These are phyloP conservation scores for Turnix velox DNA, from an alignment of 2,113 vertebrate genomes.

Conservation along the genomic window DNA sequence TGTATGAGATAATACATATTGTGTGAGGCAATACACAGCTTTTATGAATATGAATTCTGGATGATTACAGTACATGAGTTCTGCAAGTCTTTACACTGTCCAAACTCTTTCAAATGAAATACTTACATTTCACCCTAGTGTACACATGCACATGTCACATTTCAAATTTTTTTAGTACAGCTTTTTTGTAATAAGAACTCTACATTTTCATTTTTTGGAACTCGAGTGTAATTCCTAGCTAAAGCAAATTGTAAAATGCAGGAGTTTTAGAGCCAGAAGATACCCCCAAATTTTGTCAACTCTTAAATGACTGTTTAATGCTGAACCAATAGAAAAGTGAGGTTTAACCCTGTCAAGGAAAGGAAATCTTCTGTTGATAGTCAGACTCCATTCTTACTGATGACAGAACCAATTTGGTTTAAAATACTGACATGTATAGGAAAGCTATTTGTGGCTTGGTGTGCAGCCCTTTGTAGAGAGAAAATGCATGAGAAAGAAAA, in stretches of 20 bases:
- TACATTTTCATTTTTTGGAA: neutral
- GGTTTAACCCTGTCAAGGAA: neutral
- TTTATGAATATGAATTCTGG: neutral
- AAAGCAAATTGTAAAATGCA: neutral
- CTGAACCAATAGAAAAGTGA: neutral
- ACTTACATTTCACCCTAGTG: neutral
- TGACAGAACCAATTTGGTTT: neutral
- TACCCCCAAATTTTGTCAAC: neutral
- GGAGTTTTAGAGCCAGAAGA: neutral
- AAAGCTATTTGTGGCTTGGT: neutral
- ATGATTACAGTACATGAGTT: neutral
- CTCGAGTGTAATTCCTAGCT: neutral
- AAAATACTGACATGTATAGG: neutral
- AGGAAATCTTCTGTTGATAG: neutral
- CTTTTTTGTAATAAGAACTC: too few species aligned
- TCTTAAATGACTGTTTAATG: neutral
- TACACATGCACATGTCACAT: neutral
- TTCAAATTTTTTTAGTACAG: too few species aligned
- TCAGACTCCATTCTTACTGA: neutral
- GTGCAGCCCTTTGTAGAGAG: neutral
- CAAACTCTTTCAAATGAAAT: neutral
- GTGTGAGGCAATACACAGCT: neutral
- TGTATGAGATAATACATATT: neutral
- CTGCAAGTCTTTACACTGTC: neutral
- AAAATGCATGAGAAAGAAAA: neutral